Evolutionary conservation across 2,888 invertebrate genomes (phyloP), one percentile per base, ranked within the genome.

Genomic region (Prenolepis imparis): DNA sequence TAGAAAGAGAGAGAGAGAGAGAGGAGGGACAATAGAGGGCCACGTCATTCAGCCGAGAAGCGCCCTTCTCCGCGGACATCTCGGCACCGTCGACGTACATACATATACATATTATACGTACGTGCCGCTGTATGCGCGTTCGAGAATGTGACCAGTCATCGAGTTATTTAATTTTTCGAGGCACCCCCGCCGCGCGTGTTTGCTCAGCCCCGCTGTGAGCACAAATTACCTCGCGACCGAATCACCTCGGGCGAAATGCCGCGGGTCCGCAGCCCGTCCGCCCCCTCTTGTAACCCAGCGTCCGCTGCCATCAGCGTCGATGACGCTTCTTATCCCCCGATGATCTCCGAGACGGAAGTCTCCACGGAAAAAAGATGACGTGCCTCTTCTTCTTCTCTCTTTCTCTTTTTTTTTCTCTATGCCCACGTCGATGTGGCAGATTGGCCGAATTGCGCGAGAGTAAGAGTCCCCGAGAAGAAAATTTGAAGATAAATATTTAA

Each of bases 141-240:
- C 94, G 92, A 95, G 95, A 96, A 96, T 96, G 95, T 95, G 96
- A 95, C 94, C 95, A 95, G 96, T 96, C 96, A 96, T 96, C 95
- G 95, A 95, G 95, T 95, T 95, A 95, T 96, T 96, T 95, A 95
- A 95, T 95, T 95, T 95, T 95, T 95, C 95, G 92, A 93, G 89
- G 93, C 93, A 93, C 94, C 94, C 94, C 94, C 93, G 94, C 93
- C 92, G 95, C 92, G 95, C 95, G 94, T 95, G 96, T 96, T 96
- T 96, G 95, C 95, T 95, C 95, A 95, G 94, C 94, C 96, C 96
- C 93, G 96, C 96, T 96, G 96, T 94, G 96, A 95, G 95, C 96
- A 96, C 96, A 96, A 96, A 96, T 96, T 96, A 95, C 95, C 95
- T 96, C 95, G 95, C 95, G 95, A 95, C 95, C 95, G 95, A 95